Conservation (phyloP, 2,113 vertebrate genomes). For the Rhea americana region DNA sequence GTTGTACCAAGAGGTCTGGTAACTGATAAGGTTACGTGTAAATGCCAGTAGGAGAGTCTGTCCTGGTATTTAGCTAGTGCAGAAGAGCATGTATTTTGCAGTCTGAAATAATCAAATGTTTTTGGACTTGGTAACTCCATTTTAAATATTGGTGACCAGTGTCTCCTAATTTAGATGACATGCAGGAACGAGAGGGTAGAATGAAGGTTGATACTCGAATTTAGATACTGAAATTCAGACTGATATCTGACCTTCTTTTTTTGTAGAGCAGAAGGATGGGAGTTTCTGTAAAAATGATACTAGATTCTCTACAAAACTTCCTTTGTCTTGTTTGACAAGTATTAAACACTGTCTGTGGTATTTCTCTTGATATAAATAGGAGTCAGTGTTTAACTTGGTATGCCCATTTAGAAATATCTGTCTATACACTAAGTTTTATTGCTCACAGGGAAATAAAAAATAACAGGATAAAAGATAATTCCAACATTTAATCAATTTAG, state of each 20-base stretch:
- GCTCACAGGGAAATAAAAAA: neutral
- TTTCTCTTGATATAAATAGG: neutral
- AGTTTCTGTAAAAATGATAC: neutral
- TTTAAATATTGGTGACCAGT: slow-evolving; percentile 1
- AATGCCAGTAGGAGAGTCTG: neutral
- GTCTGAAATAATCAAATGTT: neutral
- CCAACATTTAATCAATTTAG: neutral
- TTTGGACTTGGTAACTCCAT: neutral
- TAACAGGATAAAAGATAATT: neutral
- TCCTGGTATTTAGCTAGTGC: neutral
- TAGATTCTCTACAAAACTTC: neutral
- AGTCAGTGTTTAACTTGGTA: neutral
- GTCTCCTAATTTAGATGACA: slow-evolving; percentile 25
- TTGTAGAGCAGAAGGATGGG: neutral
- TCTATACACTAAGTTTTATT: neutral
- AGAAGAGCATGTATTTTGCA: neutral
- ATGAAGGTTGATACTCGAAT: slow-evolving; percentile 33
- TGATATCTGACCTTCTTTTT: neutral
- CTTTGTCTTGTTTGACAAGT: neutral
- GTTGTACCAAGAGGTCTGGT: neutral
- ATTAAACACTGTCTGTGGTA: neutral
- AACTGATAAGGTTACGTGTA: neutral
- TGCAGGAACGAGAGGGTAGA: neutral
- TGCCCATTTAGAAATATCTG: neutral
- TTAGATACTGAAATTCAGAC: slow-evolving; percentile 3